Base-by-base conservation (phyloP, 2,113 vertebrate species). In the Anas platyrhynchos region DNA sequence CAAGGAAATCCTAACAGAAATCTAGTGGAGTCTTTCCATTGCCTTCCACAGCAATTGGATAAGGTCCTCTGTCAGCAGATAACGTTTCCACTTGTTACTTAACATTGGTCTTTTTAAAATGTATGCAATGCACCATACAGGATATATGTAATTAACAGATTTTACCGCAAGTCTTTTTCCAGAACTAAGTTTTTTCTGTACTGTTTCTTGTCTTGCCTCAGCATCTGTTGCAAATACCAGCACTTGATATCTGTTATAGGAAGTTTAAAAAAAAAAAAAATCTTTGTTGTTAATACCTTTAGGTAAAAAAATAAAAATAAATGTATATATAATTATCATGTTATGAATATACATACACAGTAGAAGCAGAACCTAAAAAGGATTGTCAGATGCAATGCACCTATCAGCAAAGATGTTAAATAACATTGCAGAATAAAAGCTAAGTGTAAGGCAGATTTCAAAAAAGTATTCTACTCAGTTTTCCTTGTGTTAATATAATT, bases 211-310 rank as follows among this genome's bases (percentile, higher is more conserved):
- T 90, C 97, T 98, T 94, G 95, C 98, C 96, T 99, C 99, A 75
- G 99, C 99, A 76, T 99, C 99, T 41, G 99, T 99, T 4, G 99
- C 99, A 96, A 99, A 99, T 41, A 99, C 99, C 94, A 99, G 97
- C 22, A 99, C 99, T 97, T 99, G 99, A 92, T 99, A 99, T 97
- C 99, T 99, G 97, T 95, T 61, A 89, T 2, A 81, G 38, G 38
- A 82, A 81, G 63, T 83, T 79, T 43, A 2, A 85, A 50, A 50
- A 50, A 22, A 62, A 69, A 52, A 2, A 85, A 50, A 38, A 20
- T 43, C 16, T 84, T 58, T 62, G 21, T 36, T 59, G 31, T 72
- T 73, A 71, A 82, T 29, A 66, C 3, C 5, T 83, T 38, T 32
- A 65, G 56, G 13, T 55, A 58, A 80, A 55, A 83, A 87, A 87